Conservation (phyloP, 2,888 invertebrate genomes). For the Ischnus inquisitorius region DNA sequence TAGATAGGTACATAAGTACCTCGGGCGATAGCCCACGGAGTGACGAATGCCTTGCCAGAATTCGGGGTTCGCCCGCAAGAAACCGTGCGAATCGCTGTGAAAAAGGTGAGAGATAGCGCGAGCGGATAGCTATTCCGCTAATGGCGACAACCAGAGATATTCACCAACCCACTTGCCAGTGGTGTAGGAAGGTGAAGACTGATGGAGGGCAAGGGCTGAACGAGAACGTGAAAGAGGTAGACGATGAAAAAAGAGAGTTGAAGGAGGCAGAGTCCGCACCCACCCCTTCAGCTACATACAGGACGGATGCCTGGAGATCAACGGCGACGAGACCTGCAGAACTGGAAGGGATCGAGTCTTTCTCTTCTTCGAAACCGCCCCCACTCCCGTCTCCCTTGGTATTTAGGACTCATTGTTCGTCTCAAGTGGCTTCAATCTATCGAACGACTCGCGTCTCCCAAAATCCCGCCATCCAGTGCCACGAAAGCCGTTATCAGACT, state of each 20-base stretch:
- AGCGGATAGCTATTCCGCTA: constrained; percentile 7
- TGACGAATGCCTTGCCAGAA: constrained; percentile 32
- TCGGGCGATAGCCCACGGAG: constrained; percentile 26
- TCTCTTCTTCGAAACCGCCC: not conserved
- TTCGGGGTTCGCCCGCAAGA: constrained; percentile 26
- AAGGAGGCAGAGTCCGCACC: constrained; percentile 40
- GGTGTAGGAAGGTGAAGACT: constrained; percentile 21
- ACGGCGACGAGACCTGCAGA: constrained; percentile 36
- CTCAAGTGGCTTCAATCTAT: constrained; percentile 48
- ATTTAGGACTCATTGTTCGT: constrained; percentile 68
- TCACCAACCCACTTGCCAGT: constrained; percentile 30
- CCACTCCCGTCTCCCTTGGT: constrained; percentile 8
- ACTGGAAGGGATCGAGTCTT: constrained; percentile 13
- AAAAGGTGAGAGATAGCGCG: constrained; percentile 22
- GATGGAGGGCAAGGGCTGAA: constrained; percentile 7
- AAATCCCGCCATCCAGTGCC: constrained; percentile 30
- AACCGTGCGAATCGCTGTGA: not conserved
- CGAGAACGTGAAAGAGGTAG: not conserved
- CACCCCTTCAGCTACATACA: constrained; percentile 12
- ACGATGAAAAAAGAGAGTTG: not conserved
- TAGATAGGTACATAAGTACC: constrained; percentile 5
- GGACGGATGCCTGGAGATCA: constrained; percentile 53
- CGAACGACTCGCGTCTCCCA: constrained; percentile 42
- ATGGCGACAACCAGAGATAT: constrained; percentile 18
- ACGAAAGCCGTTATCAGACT: constrained; percentile 27